A percentile compares a stretch with the other conserved stretches of the same genome.
Evolutionary conservation across 1,140 invertebrate genomes (phyloP).

Genomic region (Sinella curviseta): DNA sequence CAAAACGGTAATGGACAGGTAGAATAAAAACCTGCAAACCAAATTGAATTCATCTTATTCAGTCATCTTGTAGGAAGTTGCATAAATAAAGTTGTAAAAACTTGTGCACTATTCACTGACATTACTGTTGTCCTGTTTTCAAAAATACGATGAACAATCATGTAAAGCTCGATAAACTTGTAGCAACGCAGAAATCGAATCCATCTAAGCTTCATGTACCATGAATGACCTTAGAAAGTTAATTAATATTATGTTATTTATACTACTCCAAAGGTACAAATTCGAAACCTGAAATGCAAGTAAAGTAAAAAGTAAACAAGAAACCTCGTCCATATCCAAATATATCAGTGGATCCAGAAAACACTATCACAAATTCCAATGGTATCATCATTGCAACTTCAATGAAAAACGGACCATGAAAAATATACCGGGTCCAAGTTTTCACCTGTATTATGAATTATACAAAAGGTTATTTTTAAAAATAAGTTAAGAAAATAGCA

Average conservation of each 20-base stretch:
- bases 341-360: not conserved
- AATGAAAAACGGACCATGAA: not conserved
- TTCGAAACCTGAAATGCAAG: no score
- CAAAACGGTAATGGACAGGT: not conserved
- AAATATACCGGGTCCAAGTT: not conserved
- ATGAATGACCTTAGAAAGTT: not conserved
- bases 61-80: not conserved
- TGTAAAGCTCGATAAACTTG: not conserved
- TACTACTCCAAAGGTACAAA: no score
- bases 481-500: no score
- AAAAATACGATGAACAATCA: conserved; percentile 1
- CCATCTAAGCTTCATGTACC: conserved; percentile 12
- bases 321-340: conserved; percentile 3
- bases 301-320: not conserved
- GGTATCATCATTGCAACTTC: conserved; percentile 7
- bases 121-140: not conserved
- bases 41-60: not conserved
- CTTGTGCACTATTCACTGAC: not conserved
- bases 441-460: not conserved
- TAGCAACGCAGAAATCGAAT: not conserved
- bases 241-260: no score
- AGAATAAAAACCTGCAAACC: not conserved
- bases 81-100: not conserved
- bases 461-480: not conserved
- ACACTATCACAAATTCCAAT: not conserved